A percentile compares a stretch with the other conserved stretches of the same genome.
Conservation (phyloP, 64 coral and sea anemone species). For the Trachythela sp. region DNA sequence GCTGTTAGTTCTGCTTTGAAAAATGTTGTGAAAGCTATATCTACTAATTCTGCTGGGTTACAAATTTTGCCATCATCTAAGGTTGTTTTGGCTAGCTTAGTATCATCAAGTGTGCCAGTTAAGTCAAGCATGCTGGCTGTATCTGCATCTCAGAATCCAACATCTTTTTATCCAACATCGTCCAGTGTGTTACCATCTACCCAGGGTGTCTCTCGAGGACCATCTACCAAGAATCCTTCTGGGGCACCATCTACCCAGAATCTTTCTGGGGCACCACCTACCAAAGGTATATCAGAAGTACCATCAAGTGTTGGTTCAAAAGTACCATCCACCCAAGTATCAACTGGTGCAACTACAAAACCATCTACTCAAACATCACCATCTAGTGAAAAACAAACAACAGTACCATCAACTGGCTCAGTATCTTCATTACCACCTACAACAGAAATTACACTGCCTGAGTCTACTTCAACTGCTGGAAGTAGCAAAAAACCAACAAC, state of each 20-base stretch:
- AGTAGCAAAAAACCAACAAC: not conserved
- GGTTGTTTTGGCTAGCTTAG: not conserved
- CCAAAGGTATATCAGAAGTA: not conserved
- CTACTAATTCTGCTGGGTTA: not conserved
- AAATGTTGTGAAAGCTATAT: not conserved
- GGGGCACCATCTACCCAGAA: not conserved
- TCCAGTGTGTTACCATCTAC: no score
- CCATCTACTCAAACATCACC: constrained; percentile 1
- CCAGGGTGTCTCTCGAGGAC: no score
- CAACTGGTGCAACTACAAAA: not conserved
- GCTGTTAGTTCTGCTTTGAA: no score
- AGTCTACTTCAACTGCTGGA: no score
- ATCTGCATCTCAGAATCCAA: not conserved
- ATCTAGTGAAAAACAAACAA: constrained; percentile 51
- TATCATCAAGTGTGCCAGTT: not conserved
- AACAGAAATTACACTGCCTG: not conserved
- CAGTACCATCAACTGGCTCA: constrained; percentile 31
- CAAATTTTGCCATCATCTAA: not conserved
- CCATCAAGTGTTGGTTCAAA: not conserved
- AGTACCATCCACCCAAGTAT: not conserved
- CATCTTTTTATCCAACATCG: no score
- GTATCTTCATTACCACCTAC: not conserved
- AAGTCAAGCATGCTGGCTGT: no score
- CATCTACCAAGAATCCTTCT: not conserved
- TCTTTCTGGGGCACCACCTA: not conserved